Evolutionary conservation across 2,113 vertebrate species (phyloP), one percentile per base, ranked within the genome.

Genomic region (Brachionichthys hirsutus): DNA sequence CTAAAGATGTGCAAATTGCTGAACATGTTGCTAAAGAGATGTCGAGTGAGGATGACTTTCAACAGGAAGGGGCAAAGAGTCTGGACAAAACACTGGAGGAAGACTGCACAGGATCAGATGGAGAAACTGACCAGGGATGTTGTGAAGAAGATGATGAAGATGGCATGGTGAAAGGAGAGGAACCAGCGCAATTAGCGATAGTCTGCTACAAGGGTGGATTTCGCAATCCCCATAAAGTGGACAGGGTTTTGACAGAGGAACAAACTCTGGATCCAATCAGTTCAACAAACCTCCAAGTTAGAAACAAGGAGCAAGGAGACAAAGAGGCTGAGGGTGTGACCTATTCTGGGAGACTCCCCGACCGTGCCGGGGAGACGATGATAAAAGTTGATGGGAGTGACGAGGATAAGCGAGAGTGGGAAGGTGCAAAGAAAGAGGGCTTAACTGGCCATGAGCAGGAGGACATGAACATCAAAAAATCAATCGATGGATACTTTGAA

Each of bases 321-420:
- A 56, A 24, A 6, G 63, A 74, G 19, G 48, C 76, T 0, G 50
- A 78, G 44, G 73, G 79, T 12, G 50, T 46, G 75, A 69, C 62
- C 71, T 81, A 82, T 71, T 78, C 80, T 48, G 46, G 40, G 54
- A 62, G 36, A 55, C 8, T 81, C 74, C 75, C 66, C 52, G 62
- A 58, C 75, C 6, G 35, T 50, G 54, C 42, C 19, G n/a, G 51
- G 18, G 58, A 61, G 40, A 54, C 35, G 58, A 54, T 18, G 54
- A 57, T 16, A 47, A 66, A 73, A 73, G 54, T 44, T 59, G 75
- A 71, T 3, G 48, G 16, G 15, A 53, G 3, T 22, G 51, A 49
- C 43, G 75, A 70, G n/a, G 76, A 66, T 0, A 41, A 79, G 41
- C 34, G 55, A 54, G 52, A 75, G 19, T 47, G 12, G 1, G 51